Conservation (phyloP, 2,113 vertebrate species). For the Limanda limanda region DNA sequence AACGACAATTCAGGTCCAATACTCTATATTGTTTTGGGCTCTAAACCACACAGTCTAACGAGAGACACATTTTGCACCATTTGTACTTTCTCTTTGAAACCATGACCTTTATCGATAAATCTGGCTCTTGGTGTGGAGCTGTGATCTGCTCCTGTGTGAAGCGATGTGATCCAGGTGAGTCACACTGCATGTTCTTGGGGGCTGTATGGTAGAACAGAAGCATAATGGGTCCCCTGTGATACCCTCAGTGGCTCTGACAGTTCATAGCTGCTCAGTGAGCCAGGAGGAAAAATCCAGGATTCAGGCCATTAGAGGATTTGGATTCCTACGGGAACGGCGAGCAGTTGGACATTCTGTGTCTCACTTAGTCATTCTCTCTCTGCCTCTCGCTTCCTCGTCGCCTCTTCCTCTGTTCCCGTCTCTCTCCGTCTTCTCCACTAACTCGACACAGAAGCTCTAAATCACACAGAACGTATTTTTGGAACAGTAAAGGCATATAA, state of each 20-base stretch:
- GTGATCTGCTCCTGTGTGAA: not conserved
- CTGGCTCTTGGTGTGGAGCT: not conserved
- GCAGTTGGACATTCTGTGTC: slow-evolving; percentile 26
- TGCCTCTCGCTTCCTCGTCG: not conserved
- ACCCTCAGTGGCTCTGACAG: slow-evolving; percentile 32
- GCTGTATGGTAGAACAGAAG: slow-evolving; percentile 34
- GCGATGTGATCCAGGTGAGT: slow-evolving; percentile 9
- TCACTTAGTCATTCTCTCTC: slow-evolving; percentile 15
- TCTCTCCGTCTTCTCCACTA: not conserved
- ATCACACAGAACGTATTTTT: not conserved
- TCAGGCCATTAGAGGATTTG: slow-evolving; percentile 61
- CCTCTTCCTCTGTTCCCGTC: not conserved
- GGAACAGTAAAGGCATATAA: not conserved
- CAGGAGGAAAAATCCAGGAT: slow-evolving; percentile 43
- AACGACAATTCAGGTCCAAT: too few species aligned
- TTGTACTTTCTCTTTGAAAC: not conserved
- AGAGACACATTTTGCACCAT: not conserved
- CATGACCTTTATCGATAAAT: not conserved
- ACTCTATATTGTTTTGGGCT: too few species aligned
- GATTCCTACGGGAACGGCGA: slow-evolving; percentile 50
- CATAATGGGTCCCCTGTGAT: slow-evolving; percentile 50
- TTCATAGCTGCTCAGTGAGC: slow-evolving; percentile 59
- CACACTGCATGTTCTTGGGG: slow-evolving; percentile 6
- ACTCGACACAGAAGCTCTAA: not conserved
- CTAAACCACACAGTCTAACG: not conserved